A percentile compares a stretch with the other conserved stretches of the same genome.
Conservation (phyloP, 2,888 invertebrate species). For the Caenorhabditis afra region DNA sequence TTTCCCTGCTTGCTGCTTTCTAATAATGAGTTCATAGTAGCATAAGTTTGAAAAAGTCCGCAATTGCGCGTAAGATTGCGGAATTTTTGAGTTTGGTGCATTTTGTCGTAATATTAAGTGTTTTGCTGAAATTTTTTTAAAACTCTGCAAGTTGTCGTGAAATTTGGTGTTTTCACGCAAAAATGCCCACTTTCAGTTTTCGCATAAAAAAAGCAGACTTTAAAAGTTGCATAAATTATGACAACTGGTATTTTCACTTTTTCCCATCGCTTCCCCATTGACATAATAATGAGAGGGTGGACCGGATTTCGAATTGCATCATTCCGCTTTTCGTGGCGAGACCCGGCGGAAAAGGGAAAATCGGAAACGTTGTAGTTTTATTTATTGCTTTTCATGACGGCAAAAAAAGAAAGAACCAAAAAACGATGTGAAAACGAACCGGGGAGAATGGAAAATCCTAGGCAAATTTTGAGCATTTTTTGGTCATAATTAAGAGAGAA, state of each 20-base stretch:
- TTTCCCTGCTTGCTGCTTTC: too few relatives aligned
- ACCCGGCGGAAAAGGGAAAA: too few relatives aligned
- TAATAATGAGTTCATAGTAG: too few relatives aligned
- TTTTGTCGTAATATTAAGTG: neutral
- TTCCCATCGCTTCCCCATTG: conserved; percentile 6
- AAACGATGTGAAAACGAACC: neutral
- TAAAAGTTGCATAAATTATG: conserved; percentile 5
- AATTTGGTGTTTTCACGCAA: neutral
- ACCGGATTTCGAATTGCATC: conserved; percentile 43
- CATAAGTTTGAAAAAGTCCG: neutral
- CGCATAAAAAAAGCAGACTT: conserved; percentile 2
- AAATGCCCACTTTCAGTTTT: conserved; percentile 6
- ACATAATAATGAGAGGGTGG: conserved; percentile 29
- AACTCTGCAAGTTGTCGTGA: neutral
- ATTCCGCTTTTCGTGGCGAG: conserved; percentile 19
- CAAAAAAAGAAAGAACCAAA: conserved; percentile 18
- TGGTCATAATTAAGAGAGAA: too few relatives aligned
- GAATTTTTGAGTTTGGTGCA: neutral
- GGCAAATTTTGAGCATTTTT: neutral
- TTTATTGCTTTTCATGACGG: conserved; percentile 17
- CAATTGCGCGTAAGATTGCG: too few relatives aligned
- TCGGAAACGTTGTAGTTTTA: conserved; percentile 3
- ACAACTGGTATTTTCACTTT: neutral
- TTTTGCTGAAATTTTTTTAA: neutral
- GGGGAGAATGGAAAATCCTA: neutral